phyloP scores from a whole-genome alignment of 2,888 invertebrate species.

The Protonemura montana region DNA sequence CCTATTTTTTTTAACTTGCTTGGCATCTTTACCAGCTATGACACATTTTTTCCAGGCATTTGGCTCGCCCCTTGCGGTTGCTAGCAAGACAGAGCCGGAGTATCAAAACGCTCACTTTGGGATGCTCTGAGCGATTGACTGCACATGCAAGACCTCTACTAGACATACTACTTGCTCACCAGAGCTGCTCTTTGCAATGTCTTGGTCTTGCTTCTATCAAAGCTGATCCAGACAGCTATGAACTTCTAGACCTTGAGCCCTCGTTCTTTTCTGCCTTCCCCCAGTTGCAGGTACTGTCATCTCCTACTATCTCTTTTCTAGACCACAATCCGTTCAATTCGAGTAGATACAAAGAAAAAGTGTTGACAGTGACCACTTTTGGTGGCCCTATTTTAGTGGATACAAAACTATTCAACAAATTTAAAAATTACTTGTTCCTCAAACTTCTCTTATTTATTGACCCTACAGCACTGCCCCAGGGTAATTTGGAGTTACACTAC shows the following conservation, averaged over 20 bases:
- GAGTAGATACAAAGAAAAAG: no score
- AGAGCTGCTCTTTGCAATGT: constrained; percentile 66
- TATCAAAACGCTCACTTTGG: constrained; percentile 63
- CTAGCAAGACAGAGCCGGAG: constrained; percentile 60
- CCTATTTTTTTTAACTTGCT: no score
- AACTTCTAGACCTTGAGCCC: constrained; percentile 65
- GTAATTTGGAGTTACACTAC: no score
- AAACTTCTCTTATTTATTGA: no score
- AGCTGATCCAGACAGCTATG: constrained; percentile 74
- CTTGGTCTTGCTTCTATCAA: constrained; percentile 77
- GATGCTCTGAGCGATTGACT: constrained; percentile 65
- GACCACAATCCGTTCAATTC: background rate
- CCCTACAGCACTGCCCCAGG: no score
- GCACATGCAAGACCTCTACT: constrained; percentile 60
- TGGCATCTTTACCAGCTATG: no score
- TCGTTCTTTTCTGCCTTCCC: constrained; percentile 67
- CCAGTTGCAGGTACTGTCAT: constrained; percentile 61
- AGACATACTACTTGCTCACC: constrained; percentile 59
- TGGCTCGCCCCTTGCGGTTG: constrained; percentile 57
- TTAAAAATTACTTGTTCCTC: no score
- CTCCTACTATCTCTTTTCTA: background rate
- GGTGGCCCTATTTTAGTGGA: no score
- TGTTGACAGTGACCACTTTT: no score
- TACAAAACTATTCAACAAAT: no score
- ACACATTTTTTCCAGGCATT: constrained; percentile 50